A percentile compares a stretch with the other conserved stretches of the same genome.
Evolutionary conservation across 2,888 invertebrate genomes (phyloP).

Genomic region (Antheraea assamensis): DNA sequence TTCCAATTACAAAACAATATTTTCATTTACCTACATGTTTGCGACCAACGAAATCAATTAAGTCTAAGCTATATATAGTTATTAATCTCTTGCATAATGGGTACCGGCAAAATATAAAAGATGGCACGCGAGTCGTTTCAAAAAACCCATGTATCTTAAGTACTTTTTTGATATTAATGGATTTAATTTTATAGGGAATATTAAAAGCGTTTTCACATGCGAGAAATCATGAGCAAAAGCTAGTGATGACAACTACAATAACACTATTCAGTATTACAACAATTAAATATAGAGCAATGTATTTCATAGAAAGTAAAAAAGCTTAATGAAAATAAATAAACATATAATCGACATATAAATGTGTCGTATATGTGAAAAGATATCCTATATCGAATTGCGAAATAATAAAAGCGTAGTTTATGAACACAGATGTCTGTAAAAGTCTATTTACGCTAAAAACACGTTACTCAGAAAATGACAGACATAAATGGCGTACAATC

Average conservation of each 20-base stretch:
- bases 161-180: too few species aligned
- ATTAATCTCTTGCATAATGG: too few species aligned
- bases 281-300: neutral
- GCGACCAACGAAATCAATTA: neutral
- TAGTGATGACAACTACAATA: neutral
- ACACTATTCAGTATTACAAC: neutral
- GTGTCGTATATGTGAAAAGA: neutral
- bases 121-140: too few species aligned
- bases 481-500: constrained; percentile 49
- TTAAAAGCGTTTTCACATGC: neutral
- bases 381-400: constrained; percentile 29
- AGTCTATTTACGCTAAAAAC: constrained; percentile 36
- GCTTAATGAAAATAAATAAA: neutral
- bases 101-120: too few species aligned
- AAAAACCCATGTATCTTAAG: too few species aligned
- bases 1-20: too few species aligned
- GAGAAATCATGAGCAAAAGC: neutral
- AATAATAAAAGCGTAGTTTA: constrained; percentile 17
- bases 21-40: neutral
- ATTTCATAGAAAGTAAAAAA: neutral
- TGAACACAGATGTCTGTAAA: constrained; percentile 36
- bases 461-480: constrained; percentile 44
- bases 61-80: too few species aligned
- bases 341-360: neutral
- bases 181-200: neutral